Conservation (phyloP, 2,113 vertebrate genomes). For the Barnardius zonarius region DNA sequence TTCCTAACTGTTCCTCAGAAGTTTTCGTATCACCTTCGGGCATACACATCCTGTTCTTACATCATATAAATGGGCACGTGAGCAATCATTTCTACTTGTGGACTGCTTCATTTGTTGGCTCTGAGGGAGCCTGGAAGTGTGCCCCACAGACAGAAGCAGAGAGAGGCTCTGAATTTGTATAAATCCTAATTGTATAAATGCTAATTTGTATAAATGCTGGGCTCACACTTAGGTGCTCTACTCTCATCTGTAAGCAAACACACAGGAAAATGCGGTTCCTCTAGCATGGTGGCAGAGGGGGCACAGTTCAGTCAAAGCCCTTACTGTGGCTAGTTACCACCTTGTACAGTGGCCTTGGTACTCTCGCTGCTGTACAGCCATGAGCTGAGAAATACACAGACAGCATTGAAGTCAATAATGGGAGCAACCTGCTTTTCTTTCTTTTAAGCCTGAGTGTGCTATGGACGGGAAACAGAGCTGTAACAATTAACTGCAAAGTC, state of each 20-base stretch:
- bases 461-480: not conserved
- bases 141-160: not conserved
- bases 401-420: accelerated
- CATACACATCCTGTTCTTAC: not conserved
- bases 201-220: not conserved
- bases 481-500: not conserved
- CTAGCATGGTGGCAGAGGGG: not conserved
- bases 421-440: not conserved
- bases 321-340: accelerated
- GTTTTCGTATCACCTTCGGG: not conserved
- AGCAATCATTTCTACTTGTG: not conserved
- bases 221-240: not conserved
- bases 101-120: not conserved
- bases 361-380: accelerated
- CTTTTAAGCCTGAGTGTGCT: not conserved
- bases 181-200: not conserved
- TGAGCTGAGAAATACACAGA: accelerated
- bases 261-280: not conserved
- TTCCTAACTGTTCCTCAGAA: not conserved
- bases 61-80: not conserved
- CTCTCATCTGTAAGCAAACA: not conserved
- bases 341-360: accelerated
- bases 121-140: not conserved
- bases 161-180: not conserved
- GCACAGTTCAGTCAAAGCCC: accelerated